phyloP scores from a whole-genome alignment of 2,113 vertebrate genomes.

The Scortum barcoo region DNA sequence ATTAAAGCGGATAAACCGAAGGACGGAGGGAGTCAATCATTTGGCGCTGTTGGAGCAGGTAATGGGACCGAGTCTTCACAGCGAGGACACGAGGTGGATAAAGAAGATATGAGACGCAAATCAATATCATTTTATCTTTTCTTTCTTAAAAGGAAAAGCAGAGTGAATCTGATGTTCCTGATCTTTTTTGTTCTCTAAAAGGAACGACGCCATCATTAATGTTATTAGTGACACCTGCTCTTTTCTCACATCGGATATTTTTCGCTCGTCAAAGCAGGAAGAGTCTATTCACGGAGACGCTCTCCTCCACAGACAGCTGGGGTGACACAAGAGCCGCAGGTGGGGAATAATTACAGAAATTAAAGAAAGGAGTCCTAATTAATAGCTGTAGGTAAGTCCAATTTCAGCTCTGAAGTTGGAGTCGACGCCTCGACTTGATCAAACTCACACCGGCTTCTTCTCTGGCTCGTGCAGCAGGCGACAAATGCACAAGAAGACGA shows the following conservation, averaged over 20 bases:
- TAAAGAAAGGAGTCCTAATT: conserved; percentile 57
- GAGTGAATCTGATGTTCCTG: background rate
- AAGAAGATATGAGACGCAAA: conserved; percentile 6
- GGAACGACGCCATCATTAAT: conserved; percentile 28
- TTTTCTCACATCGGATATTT: conserved; percentile 34
- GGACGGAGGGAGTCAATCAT: conserved; percentile 38
- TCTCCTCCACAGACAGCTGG: conserved; percentile 42
- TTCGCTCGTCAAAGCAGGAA: background rate
- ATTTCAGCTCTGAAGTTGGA: conserved; percentile 14
- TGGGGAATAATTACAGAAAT: conserved; percentile 58
- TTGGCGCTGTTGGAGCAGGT: conserved; percentile 27
- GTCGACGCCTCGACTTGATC: background rate
- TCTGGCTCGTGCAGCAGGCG: background rate
- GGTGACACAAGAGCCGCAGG: conserved; percentile 53
- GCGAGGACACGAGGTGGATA: conserved; percentile 7
- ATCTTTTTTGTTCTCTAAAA: conserved; percentile 8
- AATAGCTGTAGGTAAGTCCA: conserved; percentile 58
- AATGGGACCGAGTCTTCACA: conserved; percentile 20
- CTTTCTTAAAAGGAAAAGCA: background rate
- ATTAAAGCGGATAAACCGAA: conserved; percentile 63
- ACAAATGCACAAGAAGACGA: background rate
- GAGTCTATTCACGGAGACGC: conserved; percentile 8
- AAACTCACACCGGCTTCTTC: conserved; percentile 13
- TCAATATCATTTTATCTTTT: background rate
- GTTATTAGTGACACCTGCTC: conserved; percentile 65